Percentiles rank a stretch among this genome's conserved stretches.
Conservation (phyloP, 2,888 invertebrate genomes). For the Eupithecia insigniata region DNA sequence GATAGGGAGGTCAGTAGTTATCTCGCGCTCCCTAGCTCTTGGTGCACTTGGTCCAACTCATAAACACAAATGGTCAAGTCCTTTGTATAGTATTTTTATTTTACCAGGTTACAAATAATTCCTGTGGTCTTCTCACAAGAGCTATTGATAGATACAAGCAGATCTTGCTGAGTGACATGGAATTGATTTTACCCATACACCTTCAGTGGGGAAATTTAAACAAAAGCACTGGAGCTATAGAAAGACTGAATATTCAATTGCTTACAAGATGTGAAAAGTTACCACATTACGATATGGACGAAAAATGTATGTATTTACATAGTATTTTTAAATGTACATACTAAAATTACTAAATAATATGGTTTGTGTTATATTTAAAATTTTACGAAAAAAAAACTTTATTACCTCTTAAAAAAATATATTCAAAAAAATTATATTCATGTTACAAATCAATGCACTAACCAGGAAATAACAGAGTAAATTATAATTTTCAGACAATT, state of each 20-base stretch:
- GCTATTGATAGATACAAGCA: conserved; percentile 24
- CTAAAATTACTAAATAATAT: too few relatives aligned
- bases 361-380: too few relatives aligned
- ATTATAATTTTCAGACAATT: conserved; percentile 50
- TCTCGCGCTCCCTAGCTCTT: too few relatives aligned
- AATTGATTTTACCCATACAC: conserved; percentile 7
- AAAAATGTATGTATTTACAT: conserved; percentile 86
- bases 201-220: not conserved
- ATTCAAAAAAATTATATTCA: too few relatives aligned
- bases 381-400: too few relatives aligned
- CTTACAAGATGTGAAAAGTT: conserved; percentile 84
- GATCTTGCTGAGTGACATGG: conserved; percentile 15
- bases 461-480: not conserved
- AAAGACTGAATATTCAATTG: conserved; percentile 80
- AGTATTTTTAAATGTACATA: too few relatives aligned
- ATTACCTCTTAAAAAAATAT: too few relatives aligned
- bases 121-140: conserved; percentile 19
- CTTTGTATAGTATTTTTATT: not conserved
- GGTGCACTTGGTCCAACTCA: too few relatives aligned
- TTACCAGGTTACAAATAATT: conserved; percentile 17
- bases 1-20: too few relatives aligned
- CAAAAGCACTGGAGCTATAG: not conserved
- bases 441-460: not conserved
- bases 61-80: too few relatives aligned
- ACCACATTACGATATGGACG: conserved; percentile 88